phyloP scores from a whole-genome alignment of 30 jellyfish, hydroid and myxozoan genomes.

The Aurelia aurita region DNA sequence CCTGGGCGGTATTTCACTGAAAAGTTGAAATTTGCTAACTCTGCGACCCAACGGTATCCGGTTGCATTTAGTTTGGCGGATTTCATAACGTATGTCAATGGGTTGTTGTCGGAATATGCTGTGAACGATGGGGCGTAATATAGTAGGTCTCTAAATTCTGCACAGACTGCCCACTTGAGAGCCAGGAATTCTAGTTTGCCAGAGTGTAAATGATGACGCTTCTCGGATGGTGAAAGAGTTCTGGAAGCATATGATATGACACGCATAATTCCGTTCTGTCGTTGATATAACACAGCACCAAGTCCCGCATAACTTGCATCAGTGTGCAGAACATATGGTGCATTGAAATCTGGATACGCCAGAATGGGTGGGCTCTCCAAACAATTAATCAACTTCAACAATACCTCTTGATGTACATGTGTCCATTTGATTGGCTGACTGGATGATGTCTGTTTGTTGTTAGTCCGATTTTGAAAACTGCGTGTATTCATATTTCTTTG shows the following conservation, averaged over 20 bases:
- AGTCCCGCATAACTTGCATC: constrained; percentile 56
- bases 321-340: constrained; percentile 46
- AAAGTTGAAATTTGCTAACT: constrained; percentile 32
- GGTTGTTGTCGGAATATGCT: constrained; percentile 34
- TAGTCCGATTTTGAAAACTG: neutral
- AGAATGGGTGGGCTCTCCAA: constrained; percentile 27
- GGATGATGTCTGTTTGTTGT: constrained; percentile 4
- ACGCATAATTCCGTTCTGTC: constrained; percentile 12
- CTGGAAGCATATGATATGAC: constrained; percentile 46
- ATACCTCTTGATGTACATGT: neutral
- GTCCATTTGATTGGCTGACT: constrained; percentile 9
- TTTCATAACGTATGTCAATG: constrained; percentile 23
- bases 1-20: constrained; percentile 57
- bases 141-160: constrained; percentile 18
- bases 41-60: constrained; percentile 61
- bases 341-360: constrained; percentile 31
- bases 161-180: constrained; percentile 61
- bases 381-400: constrained; percentile 1
- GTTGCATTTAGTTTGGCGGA: constrained; percentile 67
- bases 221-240: constrained; percentile 39
- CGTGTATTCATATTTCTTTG: neutral
- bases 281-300: constrained; percentile 51
- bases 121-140: constrained; percentile 49
- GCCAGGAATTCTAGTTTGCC: no score
- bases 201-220: constrained; percentile 32